Evolutionary conservation across 2,797 vertebrate genomes (phyloP).

Genomic region (Morus bassanus): DNA sequence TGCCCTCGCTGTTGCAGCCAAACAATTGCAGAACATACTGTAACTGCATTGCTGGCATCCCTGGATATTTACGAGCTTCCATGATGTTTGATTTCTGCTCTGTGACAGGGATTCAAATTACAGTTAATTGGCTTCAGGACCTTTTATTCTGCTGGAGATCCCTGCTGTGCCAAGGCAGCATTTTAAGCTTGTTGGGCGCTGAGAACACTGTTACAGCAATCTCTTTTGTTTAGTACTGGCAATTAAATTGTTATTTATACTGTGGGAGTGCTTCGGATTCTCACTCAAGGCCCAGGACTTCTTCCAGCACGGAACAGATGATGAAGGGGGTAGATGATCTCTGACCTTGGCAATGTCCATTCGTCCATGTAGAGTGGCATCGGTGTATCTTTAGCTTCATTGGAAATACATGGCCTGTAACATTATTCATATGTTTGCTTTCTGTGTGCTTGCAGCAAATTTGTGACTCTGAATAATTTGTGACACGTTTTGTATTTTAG

Average conservation of each 20-base stretch:
- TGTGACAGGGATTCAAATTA: neutral
- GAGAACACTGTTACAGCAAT: rapidly evolving
- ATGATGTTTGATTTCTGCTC: neutral
- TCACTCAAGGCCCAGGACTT: neutral
- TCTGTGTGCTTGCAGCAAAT: neutral
- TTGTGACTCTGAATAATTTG: too few species aligned
- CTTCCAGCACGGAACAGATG: neutral
- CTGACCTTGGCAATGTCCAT: neutral
- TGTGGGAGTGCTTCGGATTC: neutral
- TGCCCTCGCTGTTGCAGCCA: neutral
- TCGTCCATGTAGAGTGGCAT: neutral
- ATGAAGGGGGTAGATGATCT: too few species aligned
- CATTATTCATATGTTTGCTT: rapidly evolving
- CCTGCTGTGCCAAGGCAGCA: neutral
- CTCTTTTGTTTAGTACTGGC: neutral
- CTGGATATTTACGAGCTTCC: rapidly evolving
- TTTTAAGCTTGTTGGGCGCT: neutral
- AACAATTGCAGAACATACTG: neutral
- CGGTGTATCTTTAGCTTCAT: neutral
- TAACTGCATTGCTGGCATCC: neutral
- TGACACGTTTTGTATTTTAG: rapidly evolving
- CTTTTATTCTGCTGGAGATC: neutral
- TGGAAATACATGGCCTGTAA: neutral
- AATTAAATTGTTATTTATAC: neutral
- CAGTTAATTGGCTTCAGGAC: neutral